phyloP scores from a whole-genome alignment of 2,888 invertebrate species.

The Crematogaster levior region DNA sequence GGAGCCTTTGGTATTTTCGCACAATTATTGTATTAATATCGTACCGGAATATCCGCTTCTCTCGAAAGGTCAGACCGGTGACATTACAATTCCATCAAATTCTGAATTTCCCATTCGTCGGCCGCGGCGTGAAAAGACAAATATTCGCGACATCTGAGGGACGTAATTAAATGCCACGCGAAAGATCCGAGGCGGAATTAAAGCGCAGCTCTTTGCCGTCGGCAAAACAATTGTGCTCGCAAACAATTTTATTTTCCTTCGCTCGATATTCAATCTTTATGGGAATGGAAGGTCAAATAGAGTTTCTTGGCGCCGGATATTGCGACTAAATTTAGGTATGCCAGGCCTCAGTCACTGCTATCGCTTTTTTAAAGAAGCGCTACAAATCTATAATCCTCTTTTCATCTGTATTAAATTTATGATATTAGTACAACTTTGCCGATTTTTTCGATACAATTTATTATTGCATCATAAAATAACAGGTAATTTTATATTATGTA shows the following conservation, averaged over 20 bases:
- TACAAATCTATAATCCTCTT: background rate
- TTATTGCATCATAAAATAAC: background rate
- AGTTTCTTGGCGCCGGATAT: constrained; percentile 4
- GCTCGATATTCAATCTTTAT: constrained; percentile 32
- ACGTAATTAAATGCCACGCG: constrained; percentile 28
- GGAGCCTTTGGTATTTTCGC: constrained; percentile 41
- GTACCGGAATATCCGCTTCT: background rate
- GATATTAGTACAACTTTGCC: background rate
- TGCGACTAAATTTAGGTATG: background rate
- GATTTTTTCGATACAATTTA: background rate
- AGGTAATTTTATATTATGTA: background rate
- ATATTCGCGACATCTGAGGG: constrained; percentile 14
- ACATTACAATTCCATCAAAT: constrained; percentile 30
- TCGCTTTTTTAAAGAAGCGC: background rate
- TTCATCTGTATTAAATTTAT: background rate
- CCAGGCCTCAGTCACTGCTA: background rate
- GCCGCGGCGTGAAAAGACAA: background rate
- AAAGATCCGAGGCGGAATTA: constrained; percentile 10
- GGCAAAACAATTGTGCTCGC: no score
- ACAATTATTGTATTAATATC: constrained; percentile 45
- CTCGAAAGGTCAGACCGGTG: constrained; percentile 37
- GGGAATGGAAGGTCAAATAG: background rate
- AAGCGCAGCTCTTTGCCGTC: background rate
- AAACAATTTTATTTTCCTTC: constrained; percentile 31
- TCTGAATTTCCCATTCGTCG: constrained; percentile 2